Evolutionary conservation across 2,888 invertebrate species (phyloP).

Genomic region (Syritta pipiens): DNA sequence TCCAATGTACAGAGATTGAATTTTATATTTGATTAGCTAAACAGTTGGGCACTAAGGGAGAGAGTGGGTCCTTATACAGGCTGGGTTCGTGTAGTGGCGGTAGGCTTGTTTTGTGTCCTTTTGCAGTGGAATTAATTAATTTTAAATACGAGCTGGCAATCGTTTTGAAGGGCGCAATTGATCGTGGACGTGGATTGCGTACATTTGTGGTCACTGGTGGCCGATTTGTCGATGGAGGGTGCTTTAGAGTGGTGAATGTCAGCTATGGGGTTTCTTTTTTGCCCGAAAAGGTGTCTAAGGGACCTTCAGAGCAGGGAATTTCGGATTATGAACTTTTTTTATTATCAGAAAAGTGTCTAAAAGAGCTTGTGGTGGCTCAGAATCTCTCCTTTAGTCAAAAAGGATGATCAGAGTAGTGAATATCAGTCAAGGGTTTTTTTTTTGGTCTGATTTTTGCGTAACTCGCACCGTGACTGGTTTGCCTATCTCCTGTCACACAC

Average conservation of each 20-base stretch:
- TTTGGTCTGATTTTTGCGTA: no score
- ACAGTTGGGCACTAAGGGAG: background rate
- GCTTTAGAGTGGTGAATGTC: no score
- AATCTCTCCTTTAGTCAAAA: no score
- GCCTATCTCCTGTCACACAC: no score
- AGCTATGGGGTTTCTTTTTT: background rate
- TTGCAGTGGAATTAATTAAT: constrained; percentile 28
- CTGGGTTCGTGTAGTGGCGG: background rate
- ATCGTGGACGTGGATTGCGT: constrained; percentile 20
- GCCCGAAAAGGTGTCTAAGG: no score
- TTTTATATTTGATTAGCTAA: constrained; percentile 62
- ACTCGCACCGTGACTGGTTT: no score
- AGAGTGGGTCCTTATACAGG: background rate
- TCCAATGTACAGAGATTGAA: constrained; percentile 49
- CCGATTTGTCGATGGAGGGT: background rate
- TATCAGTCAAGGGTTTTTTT: no score
- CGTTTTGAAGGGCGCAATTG: constrained; percentile 5
- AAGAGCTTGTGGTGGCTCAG: no score
- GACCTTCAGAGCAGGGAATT: no score
- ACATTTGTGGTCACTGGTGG: constrained; percentile 11
- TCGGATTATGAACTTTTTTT: no score
- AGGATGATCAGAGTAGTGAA: no score
- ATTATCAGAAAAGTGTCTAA: no score
- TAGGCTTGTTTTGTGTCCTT: constrained; percentile 3
- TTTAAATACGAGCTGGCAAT: background rate